Percentiles rank a stretch among this genome's conserved stretches.
These are phyloP conservation scores for Papilio elwesi DNA, from an alignment of 2,888 invertebrate species.

Conservation along the genomic window DNA sequence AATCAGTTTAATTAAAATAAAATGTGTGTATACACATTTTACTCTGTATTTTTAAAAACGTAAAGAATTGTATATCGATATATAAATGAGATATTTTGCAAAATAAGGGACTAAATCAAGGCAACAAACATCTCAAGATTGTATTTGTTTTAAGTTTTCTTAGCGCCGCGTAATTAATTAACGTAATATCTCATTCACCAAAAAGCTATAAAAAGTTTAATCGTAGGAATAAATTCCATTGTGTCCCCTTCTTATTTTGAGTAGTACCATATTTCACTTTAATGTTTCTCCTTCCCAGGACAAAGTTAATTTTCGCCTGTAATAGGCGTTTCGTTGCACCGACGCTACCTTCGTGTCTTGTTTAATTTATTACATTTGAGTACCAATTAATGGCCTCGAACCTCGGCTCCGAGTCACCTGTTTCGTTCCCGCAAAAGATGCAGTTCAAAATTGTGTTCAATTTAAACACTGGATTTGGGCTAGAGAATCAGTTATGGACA, in stretches of 20 bases:
- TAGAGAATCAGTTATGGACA: no score
- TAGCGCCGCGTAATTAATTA: slow-evolving; percentile 35
- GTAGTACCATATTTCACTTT: slow-evolving; percentile 49
- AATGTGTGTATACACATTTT: no score
- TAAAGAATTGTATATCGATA: no score
- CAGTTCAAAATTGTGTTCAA: not conserved
- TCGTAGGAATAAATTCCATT: slow-evolving; percentile 36
- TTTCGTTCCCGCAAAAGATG: not conserved
- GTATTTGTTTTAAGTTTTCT: slow-evolving; percentile 23
- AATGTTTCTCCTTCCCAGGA: slow-evolving; percentile 47
- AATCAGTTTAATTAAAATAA: no score
- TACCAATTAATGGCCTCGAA: not conserved
- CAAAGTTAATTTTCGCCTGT: slow-evolving; percentile 47
- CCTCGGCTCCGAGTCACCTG: not conserved
- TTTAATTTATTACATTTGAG: slow-evolving; percentile 37
- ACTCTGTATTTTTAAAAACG: no score
- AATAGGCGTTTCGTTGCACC: slow-evolving; percentile 45
- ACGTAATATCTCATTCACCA: slow-evolving; percentile 31
- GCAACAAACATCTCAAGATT: slow-evolving; percentile 12
- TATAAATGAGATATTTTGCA: not conserved
- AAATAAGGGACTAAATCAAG: slow-evolving; percentile 3
- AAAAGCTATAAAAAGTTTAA: slow-evolving; percentile 33
- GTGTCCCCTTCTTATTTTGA: slow-evolving; percentile 45
- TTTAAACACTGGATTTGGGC: not conserved
- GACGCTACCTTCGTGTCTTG: slow-evolving; percentile 36